Conservation (phyloP, 2,888 invertebrate genomes). For the Nebria brevicollis region DNA sequence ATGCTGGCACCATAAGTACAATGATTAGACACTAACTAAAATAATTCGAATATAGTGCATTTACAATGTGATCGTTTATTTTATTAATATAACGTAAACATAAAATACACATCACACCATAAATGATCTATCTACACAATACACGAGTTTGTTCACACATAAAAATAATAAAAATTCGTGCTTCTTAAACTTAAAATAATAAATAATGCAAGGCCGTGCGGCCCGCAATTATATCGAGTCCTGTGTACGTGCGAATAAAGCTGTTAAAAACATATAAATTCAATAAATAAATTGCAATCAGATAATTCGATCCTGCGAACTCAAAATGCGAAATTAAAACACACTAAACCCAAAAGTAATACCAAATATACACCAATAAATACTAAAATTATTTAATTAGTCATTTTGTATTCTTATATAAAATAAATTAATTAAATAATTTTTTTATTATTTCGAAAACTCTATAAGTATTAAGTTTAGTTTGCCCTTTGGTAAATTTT, state of each 20-base stretch:
- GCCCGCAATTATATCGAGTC: background rate
- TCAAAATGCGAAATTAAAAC: no score
- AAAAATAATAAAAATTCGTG: background rate
- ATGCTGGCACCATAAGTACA: slow-evolving; percentile 45
- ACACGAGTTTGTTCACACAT: background rate
- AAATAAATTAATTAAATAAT: background rate
- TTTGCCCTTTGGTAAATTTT: background rate
- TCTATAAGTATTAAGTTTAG: background rate
- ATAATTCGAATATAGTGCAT: background rate
- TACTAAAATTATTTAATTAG: no score
- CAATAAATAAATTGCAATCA: no score
- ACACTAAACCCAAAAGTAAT: no score
- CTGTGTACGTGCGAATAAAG: background rate
- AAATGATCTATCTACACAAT: background rate
- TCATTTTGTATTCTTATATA: background rate
- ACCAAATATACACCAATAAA: no score
- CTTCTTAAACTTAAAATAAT: background rate
- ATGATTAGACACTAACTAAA: slow-evolving; percentile 27
- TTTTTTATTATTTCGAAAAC: background rate
- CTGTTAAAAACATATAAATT: no score
- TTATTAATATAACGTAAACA: no score
- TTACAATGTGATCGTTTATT: no score
- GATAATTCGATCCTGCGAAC: no score
- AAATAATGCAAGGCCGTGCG: background rate
- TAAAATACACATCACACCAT: no score